phyloP scores from a whole-genome alignment of 2,888 invertebrate species.

The Nezara viridula region DNA sequence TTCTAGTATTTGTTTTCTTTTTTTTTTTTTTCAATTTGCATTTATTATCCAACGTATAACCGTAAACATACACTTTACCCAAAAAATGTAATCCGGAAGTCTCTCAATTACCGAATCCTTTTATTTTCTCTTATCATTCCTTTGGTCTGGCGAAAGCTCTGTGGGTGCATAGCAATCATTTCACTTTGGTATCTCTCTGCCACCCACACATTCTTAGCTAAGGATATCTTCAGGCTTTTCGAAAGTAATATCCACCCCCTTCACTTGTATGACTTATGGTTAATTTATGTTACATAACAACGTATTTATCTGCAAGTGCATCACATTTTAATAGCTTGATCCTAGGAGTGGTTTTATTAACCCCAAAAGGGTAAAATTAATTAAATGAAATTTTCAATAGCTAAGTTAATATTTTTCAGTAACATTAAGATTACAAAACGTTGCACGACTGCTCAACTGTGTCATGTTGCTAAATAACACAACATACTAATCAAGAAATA shows the following conservation, averaged over 20 bases:
- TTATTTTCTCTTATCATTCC: constrained; percentile 3
- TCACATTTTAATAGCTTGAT: too few species aligned
- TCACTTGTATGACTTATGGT: neutral
- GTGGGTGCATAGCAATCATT: neutral
- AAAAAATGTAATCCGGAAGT: neutral
- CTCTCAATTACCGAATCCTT: neutral
- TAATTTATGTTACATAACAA: neutral
- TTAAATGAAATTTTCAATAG: too few species aligned
- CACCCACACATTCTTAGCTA: neutral
- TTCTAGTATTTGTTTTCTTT: neutral
- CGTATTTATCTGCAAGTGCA: too few species aligned
- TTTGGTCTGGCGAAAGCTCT: neutral
- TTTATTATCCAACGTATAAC: neutral
- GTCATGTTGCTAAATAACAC: too few species aligned
- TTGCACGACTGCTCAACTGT: too few species aligned
- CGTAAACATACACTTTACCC: neutral
- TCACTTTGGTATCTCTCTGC: neutral
- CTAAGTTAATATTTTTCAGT: too few species aligned
- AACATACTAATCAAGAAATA: too few species aligned
- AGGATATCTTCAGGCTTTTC: neutral
- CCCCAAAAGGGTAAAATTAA: too few species aligned
- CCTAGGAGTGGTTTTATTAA: too few species aligned
- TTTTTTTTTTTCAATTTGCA: too few species aligned
- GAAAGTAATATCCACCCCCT: neutral
- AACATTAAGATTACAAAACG: too few species aligned